Evolutionary conservation across 2,888 invertebrate species (phyloP).

Genomic region (Drosophila atripex): DNA sequence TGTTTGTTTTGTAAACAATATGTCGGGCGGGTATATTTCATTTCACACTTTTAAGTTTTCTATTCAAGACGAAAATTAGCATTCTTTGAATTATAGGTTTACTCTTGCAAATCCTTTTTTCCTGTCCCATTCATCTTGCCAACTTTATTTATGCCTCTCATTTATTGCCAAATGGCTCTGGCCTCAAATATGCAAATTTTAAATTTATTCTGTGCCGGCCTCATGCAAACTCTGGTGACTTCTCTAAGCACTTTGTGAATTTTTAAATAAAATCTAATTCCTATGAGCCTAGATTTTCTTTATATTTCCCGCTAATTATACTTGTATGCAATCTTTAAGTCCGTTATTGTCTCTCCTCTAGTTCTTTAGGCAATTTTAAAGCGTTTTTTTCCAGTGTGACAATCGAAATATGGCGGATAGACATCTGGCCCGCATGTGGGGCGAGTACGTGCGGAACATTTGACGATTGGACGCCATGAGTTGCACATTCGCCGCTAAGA

Average conservation of each 20-base stretch:
- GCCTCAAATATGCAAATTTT: conserved; percentile 1
- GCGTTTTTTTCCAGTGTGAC: conserved; percentile 22
- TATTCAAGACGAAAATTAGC: background rate
- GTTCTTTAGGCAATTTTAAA: background rate
- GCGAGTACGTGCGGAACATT: conserved; percentile 57
- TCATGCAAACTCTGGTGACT: background rate
- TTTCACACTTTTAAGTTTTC: background rate
- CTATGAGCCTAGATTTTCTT: background rate
- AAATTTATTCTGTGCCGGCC: background rate
- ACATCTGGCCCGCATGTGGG: conserved; percentile 32
- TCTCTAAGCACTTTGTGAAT: background rate
- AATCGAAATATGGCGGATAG: conserved; percentile 28
- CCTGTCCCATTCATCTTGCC: conserved; percentile 2
- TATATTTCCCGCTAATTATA: too few relatives aligned
- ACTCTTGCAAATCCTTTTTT: conserved; percentile 1
- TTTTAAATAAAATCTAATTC: background rate
- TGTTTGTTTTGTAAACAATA: conserved; percentile 1
- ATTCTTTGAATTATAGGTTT: conserved; percentile 1
- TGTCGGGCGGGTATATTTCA: background rate
- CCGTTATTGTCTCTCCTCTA: too few relatives aligned
- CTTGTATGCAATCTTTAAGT: too few relatives aligned
- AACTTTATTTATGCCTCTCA: conserved; percentile 2
- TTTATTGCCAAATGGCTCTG: conserved; percentile 5
- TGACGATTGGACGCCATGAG: conserved; percentile 59
- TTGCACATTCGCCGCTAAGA: conserved; percentile 59